Conservation (phyloP, 2,888 invertebrate genomes). For the Quadriops clusia region DNA sequence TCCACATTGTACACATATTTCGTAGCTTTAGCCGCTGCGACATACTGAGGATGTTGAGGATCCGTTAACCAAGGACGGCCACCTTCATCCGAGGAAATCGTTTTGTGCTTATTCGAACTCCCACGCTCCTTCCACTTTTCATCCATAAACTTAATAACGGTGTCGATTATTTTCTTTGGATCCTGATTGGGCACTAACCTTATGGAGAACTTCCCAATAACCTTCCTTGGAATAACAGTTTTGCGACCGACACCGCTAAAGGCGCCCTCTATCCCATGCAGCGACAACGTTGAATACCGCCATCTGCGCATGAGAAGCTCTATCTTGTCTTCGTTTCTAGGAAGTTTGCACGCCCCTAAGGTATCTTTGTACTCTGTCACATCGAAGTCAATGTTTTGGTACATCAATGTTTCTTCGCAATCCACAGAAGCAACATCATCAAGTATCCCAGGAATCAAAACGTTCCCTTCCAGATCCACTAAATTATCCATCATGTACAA, state of each 20-base stretch:
- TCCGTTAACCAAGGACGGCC: constrained; percentile 88
- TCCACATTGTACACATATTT: constrained; percentile 74
- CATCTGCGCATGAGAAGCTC: constrained; percentile 69
- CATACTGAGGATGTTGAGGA: constrained; percentile 81
- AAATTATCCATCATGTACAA: constrained; percentile 69
- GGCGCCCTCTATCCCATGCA: constrained; percentile 69
- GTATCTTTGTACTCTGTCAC: constrained; percentile 56
- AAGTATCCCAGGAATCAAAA: constrained; percentile 65
- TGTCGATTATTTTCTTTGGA: constrained; percentile 64
- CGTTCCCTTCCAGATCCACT: constrained; percentile 69
- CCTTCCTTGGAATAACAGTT: constrained; percentile 86
- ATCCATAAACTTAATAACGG: constrained; percentile 64
- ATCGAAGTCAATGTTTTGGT: constrained; percentile 72
- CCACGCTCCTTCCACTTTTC: constrained; percentile 64
- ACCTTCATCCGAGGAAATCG: no score
- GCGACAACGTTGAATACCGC: constrained; percentile 49
- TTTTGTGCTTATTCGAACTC: constrained; percentile 77
- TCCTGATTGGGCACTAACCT: constrained; percentile 86
- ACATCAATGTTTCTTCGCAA: constrained; percentile 53
- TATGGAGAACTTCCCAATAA: constrained; percentile 91
- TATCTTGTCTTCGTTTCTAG: constrained; percentile 61
- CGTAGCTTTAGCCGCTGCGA: constrained; percentile 72
- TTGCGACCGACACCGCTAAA: constrained; percentile 91
- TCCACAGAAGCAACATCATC: constrained; percentile 64
- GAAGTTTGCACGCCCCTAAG: constrained; percentile 52